phyloP scores from a whole-genome alignment of 2,888 invertebrate genomes.

The Anagyrus pseudococci region DNA sequence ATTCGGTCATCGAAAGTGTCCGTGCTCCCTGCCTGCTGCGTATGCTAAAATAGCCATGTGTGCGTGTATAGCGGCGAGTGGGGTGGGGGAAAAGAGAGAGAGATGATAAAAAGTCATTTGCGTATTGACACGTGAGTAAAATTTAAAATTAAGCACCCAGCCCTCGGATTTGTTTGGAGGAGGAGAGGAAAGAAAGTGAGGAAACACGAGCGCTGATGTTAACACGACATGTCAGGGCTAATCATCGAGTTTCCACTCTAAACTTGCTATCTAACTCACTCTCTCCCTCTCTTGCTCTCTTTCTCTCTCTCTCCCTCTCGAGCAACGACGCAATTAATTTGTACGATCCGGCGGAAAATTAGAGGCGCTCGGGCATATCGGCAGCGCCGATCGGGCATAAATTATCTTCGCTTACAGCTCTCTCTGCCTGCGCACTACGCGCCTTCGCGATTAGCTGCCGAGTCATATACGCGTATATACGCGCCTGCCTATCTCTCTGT shows the following conservation, averaged over 20 bases:
- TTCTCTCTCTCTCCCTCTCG: not conserved
- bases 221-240: too few species aligned
- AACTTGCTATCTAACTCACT: not conserved
- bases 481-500: too few species aligned
- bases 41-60: too few species aligned
- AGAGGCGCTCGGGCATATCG: conserved; percentile 1
- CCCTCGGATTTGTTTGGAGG: too few species aligned
- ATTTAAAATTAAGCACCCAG: not conserved
- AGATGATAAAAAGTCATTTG: too few species aligned
- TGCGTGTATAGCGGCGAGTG: too few species aligned
- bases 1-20: too few species aligned
- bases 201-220: too few species aligned
- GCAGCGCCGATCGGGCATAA: conserved; percentile 7
- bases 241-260: not conserved
- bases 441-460: conserved; percentile 7
- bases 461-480: not conserved
- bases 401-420: conserved; percentile 13
- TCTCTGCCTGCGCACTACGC: not conserved
- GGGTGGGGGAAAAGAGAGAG: too few species aligned
- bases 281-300: not conserved
- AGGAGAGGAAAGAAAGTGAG: too few species aligned
- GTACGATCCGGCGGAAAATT: conserved; percentile 6
- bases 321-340: conserved; percentile 8
- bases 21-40: too few species aligned
- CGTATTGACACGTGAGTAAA: too few species aligned